A percentile compares a stretch with the other conserved stretches of the same genome.
These are phyloP conservation scores for Lycaon pictus DNA, from an alignment of 2,113 vertebrate genomes.

Conservation along the genomic window DNA sequence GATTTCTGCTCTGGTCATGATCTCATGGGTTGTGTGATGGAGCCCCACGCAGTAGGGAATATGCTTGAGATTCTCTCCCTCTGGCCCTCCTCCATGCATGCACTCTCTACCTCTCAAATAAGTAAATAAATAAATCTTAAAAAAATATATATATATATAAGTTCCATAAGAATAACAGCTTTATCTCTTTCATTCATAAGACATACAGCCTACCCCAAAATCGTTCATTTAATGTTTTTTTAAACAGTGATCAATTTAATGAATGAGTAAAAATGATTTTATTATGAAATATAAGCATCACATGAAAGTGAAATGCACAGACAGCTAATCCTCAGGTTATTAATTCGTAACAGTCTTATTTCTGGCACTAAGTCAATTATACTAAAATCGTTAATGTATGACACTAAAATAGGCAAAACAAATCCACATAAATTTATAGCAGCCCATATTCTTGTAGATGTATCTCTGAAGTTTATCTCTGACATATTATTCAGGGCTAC, in stretches of 20 bases:
- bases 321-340: not conserved
- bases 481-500: not conserved
- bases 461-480: not conserved
- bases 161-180: not conserved
- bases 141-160: not conserved
- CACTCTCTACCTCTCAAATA: not conserved
- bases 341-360: slow-evolving; percentile 34
- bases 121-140: not conserved
- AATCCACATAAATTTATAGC: not conserved
- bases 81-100: not conserved
- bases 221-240: slow-evolving; percentile 1
- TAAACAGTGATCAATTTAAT: slow-evolving; percentile 36
- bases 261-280: not conserved
- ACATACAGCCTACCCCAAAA: not conserved
- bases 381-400: not conserved
- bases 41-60: not conserved
- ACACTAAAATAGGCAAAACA: slow-evolving; percentile 18
- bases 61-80: not conserved
- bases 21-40: not conserved
- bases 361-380: slow-evolving; percentile 3
- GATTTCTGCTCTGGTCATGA: not conserved
- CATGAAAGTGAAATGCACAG: not conserved
- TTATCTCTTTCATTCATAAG: not conserved
- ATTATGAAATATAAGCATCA: not conserved
- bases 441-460: not conserved